phyloP scores from a whole-genome alignment of 2,888 invertebrate species.

The Seira ritae region DNA sequence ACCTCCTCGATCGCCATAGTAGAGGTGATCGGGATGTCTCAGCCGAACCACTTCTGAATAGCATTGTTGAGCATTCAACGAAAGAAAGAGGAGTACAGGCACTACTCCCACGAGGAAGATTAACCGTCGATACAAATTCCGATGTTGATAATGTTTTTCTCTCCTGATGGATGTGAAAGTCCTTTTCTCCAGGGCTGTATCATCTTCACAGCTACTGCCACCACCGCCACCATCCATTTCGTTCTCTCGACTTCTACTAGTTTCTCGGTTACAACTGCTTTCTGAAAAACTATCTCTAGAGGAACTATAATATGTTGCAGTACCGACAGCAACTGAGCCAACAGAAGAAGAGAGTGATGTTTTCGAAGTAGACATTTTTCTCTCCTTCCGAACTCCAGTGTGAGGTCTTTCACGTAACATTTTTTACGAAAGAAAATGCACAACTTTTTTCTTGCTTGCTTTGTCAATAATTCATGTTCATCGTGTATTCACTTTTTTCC shows the following conservation, averaged over 20 bases:
- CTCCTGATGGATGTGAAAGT: conserved; percentile 15
- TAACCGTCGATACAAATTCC: conserved; percentile 17
- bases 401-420: not conserved
- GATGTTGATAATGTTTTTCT: not conserved
- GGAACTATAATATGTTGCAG: conserved; percentile 42
- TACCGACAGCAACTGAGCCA: conserved; percentile 46
- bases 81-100: conserved; percentile 42
- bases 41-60: conserved; percentile 54
- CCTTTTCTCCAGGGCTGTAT: not conserved
- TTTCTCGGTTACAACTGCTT: not conserved
- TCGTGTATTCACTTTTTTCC: conserved; percentile 18
- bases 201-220: not conserved
- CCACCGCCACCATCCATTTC: conserved; percentile 25
- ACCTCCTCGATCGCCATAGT: conserved; percentile 50
- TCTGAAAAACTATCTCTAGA: not conserved
- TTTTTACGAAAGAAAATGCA: not conserved
- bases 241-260: conserved; percentile 1
- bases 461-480: conserved; percentile 19
- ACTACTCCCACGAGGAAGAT: conserved; percentile 37
- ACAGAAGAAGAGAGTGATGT: not conserved
- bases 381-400: not conserved
- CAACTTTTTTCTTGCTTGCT: not conserved
- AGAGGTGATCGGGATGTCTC: conserved; percentile 60
- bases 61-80: conserved; percentile 56
- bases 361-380: not conserved